These are phyloP conservation scores for Pterostichus niger DNA, from an alignment of 2,888 invertebrate genomes.

Conservation along the genomic window DNA sequence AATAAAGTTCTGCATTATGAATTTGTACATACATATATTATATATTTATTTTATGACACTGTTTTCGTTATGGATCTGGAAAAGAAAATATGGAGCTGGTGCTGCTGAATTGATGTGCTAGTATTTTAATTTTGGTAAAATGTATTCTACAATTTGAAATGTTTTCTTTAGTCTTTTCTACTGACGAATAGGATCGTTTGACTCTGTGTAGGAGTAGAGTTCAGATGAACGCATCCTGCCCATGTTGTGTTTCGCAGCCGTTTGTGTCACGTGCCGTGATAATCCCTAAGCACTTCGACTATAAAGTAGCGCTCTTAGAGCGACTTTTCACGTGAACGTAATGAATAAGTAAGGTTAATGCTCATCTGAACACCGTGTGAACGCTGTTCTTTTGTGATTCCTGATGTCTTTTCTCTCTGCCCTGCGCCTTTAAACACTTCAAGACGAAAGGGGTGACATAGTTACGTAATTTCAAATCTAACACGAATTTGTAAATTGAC, in stretches of 20 bases:
- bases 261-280: slow-evolving; percentile 46
- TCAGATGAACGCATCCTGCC: not conserved
- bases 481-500: slow-evolving; percentile 17
- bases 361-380: slow-evolving; percentile 25
- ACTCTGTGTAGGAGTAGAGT: not conserved
- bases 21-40: no score
- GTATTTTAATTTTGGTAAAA: no score
- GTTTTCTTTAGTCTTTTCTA: no score
- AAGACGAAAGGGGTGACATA: not conserved
- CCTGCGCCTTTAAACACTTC: not conserved
- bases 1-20: no score
- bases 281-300: slow-evolving; percentile 48
- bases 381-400: slow-evolving; percentile 54
- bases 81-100: no score
- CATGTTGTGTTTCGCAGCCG: slow-evolving; percentile 11
- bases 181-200: no score
- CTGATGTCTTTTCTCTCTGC: slow-evolving; percentile 24
- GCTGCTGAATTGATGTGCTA: no score
- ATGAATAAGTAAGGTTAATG: slow-evolving; percentile 59
- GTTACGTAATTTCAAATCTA: not conserved
- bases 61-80: no score
- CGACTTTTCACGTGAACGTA: slow-evolving; percentile 53
- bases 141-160: no score
- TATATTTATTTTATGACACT: no score
- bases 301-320: slow-evolving; percentile 36